Base-by-base conservation (phyloP, 2,797 vertebrate species). In the Percopsis omiscomaycus region DNA sequence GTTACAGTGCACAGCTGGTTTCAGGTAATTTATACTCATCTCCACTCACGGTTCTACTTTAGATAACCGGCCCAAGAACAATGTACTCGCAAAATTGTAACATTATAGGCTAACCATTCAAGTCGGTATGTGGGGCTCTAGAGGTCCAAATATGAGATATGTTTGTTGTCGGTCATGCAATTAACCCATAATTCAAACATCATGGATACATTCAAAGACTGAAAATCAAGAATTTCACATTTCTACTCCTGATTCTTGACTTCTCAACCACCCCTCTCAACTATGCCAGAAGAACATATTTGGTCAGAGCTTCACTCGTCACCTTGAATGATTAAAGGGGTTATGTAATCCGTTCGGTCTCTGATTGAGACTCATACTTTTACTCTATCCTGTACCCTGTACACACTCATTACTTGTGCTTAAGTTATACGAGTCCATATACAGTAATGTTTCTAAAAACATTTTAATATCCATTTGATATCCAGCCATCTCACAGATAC, bases 301-400 rank as follows among this genome's bases (percentile, higher is more conserved):
- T 78, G 71, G 71, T n/a, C 55, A 22, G 37, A 68, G 60, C 30
- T 65, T 54, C 68, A 62, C 52, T 68, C 66, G 58, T 57, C 42
- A 52, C 58, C 15, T 78, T 48, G 69, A 86, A 84, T 86, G 73
- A 86, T 82, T 88, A 54, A 61, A 74, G 30, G 61, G 74, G 76
- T 85, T 75, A 70, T 61, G 14, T 67, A 83, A 75, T 76, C 55
- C 74, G 47, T 65, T 44, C 8, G 76, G 61, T 72, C 32, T 75
- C 61, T 73, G 70, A 66, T 73, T 37, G 32, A 37, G 32, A 37
- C 8, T 22, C 22, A 22, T 22, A 22, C 22, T 80, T 58, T 68
- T 69, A 55, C 42, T 12, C 42, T 47, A 45, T 59, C 51, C 62
- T 44, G 52, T 58, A 5, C 32, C 32, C 32, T 22, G 22, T 22